phyloP scores from a whole-genome alignment of 1,140 invertebrate species.

The Macrotrachela quadricornifera region DNA sequence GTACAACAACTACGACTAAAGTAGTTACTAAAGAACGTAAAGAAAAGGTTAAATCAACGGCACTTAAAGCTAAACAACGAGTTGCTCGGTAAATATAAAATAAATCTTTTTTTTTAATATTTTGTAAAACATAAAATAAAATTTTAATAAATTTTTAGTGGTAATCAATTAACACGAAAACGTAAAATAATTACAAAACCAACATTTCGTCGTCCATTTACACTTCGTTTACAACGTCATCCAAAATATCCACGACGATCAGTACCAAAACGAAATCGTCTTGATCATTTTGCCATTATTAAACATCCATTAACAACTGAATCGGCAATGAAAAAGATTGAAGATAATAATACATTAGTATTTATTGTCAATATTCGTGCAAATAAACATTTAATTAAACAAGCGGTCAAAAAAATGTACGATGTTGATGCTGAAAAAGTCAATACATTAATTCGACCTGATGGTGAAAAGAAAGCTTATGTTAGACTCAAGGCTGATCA shows the following conservation, averaged over 20 bases:
- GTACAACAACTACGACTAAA: too few relatives aligned
- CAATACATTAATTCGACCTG: conserved; percentile 83
- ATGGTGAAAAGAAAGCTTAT: conserved; percentile 98
- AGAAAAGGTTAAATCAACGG: too few relatives aligned
- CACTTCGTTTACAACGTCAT: conserved; percentile 3
- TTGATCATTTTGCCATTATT: conserved; percentile 82
- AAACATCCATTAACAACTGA: conserved; percentile 96
- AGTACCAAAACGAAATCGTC: conserved; percentile 1
- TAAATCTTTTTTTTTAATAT: too few relatives aligned
- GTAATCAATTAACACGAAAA: neutral
- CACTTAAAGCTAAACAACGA: too few relatives aligned
- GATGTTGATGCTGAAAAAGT: conserved; percentile 95
- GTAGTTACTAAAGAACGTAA: too few relatives aligned
- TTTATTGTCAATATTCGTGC: conserved; percentile 85
- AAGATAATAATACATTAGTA: conserved; percentile 97
- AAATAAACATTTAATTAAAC: conserved; percentile 91
- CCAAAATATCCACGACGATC: conserved; percentile 7
- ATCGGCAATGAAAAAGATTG: conserved; percentile 99
- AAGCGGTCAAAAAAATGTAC: conserved; percentile 81
- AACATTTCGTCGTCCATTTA: conserved; percentile 6
- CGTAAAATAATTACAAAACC: conserved; percentile 3
- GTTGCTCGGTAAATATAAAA: too few relatives aligned
- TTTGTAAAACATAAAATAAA: too few relatives aligned
- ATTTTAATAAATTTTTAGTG: too few relatives aligned
- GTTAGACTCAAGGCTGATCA: conserved; percentile 84